Evolutionary conservation across 2,113 vertebrate species (phyloP).

Genomic region (Triplophysa rosa): DNA sequence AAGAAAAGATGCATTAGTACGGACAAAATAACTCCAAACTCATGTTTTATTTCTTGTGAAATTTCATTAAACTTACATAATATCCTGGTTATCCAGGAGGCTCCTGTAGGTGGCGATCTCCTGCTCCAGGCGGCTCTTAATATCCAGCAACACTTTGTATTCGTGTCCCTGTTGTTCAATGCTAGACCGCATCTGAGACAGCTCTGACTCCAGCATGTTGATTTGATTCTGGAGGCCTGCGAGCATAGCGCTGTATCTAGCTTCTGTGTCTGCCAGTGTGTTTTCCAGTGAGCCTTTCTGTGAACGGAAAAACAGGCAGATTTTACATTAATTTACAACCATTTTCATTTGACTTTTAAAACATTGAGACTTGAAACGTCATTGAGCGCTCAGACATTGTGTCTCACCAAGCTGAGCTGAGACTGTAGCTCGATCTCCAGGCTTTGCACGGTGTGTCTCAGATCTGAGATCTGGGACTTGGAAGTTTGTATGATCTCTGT

Average conservation of each 20-base stretch:
- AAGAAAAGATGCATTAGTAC: constrained; percentile 1
- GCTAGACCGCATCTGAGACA: constrained; percentile 69
- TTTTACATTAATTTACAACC: not conserved
- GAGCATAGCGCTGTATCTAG: constrained; percentile 72
- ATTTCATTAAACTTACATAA: constrained; percentile 60
- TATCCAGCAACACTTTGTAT: constrained; percentile 73
- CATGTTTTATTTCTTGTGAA: no score
- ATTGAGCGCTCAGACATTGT: not conserved
- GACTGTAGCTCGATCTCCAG: constrained; percentile 96
- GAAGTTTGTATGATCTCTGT: constrained; percentile 85
- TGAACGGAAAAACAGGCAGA: not conserved
- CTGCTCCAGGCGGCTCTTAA: constrained; percentile 77
- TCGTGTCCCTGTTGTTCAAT: constrained; percentile 74
- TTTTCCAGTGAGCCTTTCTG: constrained; percentile 77
- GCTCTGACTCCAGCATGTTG: constrained; percentile 71
- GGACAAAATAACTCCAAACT: no score
- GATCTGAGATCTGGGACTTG: constrained; percentile 88
- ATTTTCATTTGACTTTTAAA: no score
- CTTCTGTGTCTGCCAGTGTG: constrained; percentile 74
- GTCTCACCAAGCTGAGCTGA: constrained; percentile 90
- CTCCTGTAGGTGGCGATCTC: constrained; percentile 78
- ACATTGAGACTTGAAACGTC: no score
- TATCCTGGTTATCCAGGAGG: constrained; percentile 75
- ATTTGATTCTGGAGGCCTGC: constrained; percentile 71
- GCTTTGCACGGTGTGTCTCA: constrained; percentile 86